Base-by-base conservation (phyloP, 1,140 invertebrate species). In the Hesperophylax magnus region DNA sequence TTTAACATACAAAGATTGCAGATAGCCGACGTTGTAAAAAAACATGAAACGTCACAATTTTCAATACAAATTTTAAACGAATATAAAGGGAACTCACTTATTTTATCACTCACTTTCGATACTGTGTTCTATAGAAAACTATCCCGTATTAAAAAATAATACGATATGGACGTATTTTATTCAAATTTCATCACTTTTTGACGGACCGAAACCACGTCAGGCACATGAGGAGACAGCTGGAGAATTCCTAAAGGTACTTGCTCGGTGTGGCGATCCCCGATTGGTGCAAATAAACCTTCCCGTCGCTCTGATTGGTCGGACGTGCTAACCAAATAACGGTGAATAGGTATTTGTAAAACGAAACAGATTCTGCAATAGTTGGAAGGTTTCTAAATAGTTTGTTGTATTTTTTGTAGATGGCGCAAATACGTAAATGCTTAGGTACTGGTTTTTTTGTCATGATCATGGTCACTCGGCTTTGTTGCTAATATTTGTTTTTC, bases 211-310 rank as follows among this genome's bases (percentile, higher is more conserved):
- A 80, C 78, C 78, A 80, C 78, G 78, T 80, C 78, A 80, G 78
- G 71, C 71, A 58, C 78, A 80, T 80, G 78, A 63, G 78, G 67
- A 76, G 71, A 75, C 78, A 80, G 78, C 78, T 80, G 78, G 69
- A 58, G 71, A 80, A 56, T 65, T 60, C 56, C 54, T 47, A 47
- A 75, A 65, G 22, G 69, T 75, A 61, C 20, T 18, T 72, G 58
- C 67, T 31, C 56, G 69, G 78, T 80, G 78, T 80, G 78, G 78
- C 78, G 78, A 18, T 20, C 18, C 39, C 9, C 34, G 78, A 80
- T 80, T 80, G 78, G 78, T 80, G 60, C 58, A 53, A 77, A 72
- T 72, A 53, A 72, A 17, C 18, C 22, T 18, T 54, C 22, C 20
- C 22, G 20, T 56, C 11, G 9, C 2, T 72, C 5, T 52, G 39